Evolutionary conservation across 2,888 invertebrate species (phyloP).

Genomic region (Plagodis pulveraria): DNA sequence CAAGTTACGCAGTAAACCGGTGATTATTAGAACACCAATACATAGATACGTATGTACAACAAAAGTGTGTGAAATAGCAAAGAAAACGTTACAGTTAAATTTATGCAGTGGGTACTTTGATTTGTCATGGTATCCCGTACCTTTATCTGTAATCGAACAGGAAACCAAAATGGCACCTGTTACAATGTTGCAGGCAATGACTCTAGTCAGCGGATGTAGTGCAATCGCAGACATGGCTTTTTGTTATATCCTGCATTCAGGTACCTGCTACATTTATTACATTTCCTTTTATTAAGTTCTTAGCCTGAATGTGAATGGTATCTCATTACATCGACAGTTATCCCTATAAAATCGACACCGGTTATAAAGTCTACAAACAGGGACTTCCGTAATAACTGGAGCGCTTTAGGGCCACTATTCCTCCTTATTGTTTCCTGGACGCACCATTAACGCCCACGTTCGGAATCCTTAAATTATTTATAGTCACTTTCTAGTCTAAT

Average conservation of each 20-base stretch:
- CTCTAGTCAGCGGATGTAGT: conserved; percentile 15
- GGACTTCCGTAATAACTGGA: conserved; percentile 33
- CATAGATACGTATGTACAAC: no score
- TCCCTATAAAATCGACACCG: conserved; percentile 4
- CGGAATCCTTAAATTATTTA: conserved; percentile 34
- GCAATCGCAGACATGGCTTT: conserved; percentile 16
- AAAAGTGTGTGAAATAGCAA: not conserved
- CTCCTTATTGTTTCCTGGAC: conserved; percentile 40
- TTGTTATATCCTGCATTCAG: conserved; percentile 20
- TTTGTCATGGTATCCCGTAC: conserved; percentile 2
- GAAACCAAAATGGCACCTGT: conserved; percentile 18
- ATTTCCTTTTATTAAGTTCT: conserved; percentile 5
- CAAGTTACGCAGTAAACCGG: conserved; percentile 8
- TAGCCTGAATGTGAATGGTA: not conserved
- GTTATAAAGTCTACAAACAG: conserved; percentile 19
- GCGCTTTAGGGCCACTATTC: conserved; percentile 29
- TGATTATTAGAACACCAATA: not conserved
- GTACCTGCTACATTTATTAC: conserved; percentile 9
- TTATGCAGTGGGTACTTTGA: not conserved
- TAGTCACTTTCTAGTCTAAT: conserved; percentile 33
- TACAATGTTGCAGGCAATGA: conserved; percentile 6
- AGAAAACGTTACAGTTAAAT: no score
- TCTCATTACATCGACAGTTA: conserved; percentile 5
- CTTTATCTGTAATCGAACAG: conserved; percentile 11
- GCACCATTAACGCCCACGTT: conserved; percentile 39